Evolutionary conservation across 2,113 vertebrate genomes (phyloP), one percentile per base, ranked within the genome.

Genomic region (Chroicocephalus ridibundus): DNA sequence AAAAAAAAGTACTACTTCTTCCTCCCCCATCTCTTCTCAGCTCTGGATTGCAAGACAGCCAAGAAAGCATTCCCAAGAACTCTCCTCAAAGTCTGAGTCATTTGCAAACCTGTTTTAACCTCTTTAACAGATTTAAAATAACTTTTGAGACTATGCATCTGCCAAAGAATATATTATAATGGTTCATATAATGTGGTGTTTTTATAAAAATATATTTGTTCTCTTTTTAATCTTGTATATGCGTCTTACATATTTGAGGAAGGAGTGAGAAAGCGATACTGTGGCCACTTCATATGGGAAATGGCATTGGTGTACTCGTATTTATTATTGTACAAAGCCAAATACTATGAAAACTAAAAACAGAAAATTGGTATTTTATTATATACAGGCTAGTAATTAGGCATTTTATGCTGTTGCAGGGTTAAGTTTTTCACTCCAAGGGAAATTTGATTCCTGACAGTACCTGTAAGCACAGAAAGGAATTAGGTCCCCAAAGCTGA

Each of bases 11-110:
- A 36, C 27, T 58, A 22, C 61, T 88, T 20, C 38, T 88, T 92
- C 42, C 26, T 91, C 29, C 32, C 21, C 19, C 31, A 32, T 60
- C 25, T 76, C 32, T n/a, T 69, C 58, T 90, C 38, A 14, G 27
- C 66, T 92, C 42, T 84, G 69, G 47, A 61, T 42, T 86, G 42
- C 44, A 72, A 64, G 52, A 69, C 44, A 92, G 91, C 65, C 83
- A 84, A 93, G 72, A 82, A 92, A 82, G 49, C 69, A 65, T 79
- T 95, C 88, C 86, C 72, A 52, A 84, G 81, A 93, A 70, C 66
- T 88, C n/a, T 74, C 42, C 80, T 91, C 57, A 72, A 51, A 71
- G 26, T 83, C 71, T 84, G 82, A 95, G 69, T 94, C 55, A 71
- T 64, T 86, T 61, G n/a, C 47, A 86, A 93, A 66, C 15, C 42